Conservation (phyloP, 2,113 vertebrate genomes). For the Alligator sinensis region DNA sequence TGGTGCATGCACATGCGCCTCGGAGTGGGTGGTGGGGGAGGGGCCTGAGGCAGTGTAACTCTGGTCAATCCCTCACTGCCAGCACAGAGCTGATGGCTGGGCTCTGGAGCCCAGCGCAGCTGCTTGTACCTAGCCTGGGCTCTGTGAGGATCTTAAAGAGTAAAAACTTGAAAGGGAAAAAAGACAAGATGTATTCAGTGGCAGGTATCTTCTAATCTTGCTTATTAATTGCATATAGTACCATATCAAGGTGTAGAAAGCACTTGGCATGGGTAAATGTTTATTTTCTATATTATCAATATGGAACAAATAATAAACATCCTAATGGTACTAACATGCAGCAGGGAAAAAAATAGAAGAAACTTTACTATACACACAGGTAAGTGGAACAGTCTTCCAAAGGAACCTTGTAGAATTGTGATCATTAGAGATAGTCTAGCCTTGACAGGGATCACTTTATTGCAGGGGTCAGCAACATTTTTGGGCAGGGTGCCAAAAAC, state of each 20-base stretch:
- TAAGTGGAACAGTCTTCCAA: not conserved
- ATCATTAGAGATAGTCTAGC: not conserved
- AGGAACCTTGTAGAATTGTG: not conserved
- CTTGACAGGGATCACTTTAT: not conserved
- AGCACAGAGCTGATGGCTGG: too few relatives aligned
- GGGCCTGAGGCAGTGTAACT: too few relatives aligned
- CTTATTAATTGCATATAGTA: not conserved
- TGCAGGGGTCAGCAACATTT: too few relatives aligned
- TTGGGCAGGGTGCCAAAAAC: too few relatives aligned
- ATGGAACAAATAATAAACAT: not conserved
- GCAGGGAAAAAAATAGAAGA: not conserved
- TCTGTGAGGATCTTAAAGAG: not conserved
- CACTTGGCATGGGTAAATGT: not conserved
- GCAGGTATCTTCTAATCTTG: not conserved
- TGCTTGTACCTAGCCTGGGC: too few relatives aligned
- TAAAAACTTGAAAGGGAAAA: not conserved
- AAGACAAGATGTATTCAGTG: not conserved
- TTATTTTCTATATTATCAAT: not conserved
- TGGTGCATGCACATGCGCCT: too few relatives aligned
- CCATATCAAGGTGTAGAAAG: not conserved
- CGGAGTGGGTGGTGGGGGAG: too few relatives aligned
- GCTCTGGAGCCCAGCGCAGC: too few relatives aligned
- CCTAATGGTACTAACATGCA: not conserved
- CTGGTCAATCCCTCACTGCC: too few relatives aligned
- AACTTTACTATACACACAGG: not conserved